Base-by-base conservation (phyloP, 2,113 vertebrate species). In the Vicugna pacos region DNA sequence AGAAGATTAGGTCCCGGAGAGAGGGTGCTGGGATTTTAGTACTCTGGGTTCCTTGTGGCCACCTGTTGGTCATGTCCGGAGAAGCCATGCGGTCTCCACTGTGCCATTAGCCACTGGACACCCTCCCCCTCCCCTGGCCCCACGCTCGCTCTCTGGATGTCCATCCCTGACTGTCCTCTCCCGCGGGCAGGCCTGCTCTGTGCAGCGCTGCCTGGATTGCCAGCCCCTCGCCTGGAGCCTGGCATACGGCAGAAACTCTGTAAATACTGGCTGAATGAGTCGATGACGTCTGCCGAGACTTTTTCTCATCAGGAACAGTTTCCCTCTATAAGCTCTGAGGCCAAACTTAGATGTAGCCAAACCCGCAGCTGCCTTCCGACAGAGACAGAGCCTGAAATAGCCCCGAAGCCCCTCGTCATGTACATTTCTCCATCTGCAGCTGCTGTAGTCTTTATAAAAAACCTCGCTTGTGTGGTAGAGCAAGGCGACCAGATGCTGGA, bases 271-370 rank as follows among this genome's bases (percentile, higher is more conserved):
- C 22, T 52, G 69, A 79, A 19, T 54, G 56, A 62, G 50, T 80
- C 35, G 6, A 0, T 65, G 42, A 72, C 58, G 35, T 15, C 17
- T 20, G 42, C 30, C 22, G 75, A 85, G 80, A 35, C 9, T 12
- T 30, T 42, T 79, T 79, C 84, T 87, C 19, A 1, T 54, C 20
- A 15, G 76, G 30, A 60, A 67, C 48, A 2, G 4, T 56, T 92
- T 75, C 35, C 56, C 62, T 89, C 77, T 13, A 0, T 38, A 38
- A 15, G 62, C 67, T 80, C 38, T 5, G 87, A 92, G 80, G 75
- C 65, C 92, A 90, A 32, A 86, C 58, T 77, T 76, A 83, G 82
- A 54, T 72, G 69, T 60, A 94, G 92, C 84, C 65, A 85, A 92
- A 94, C 26, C 93, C 56, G 9, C 77, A 64, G 86, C 62, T 50